Percentiles rank a stretch among this genome's conserved stretches.
phyloP scores from a whole-genome alignment of 2,888 invertebrate genomes.

The Hipparchia sbordonii region DNA sequence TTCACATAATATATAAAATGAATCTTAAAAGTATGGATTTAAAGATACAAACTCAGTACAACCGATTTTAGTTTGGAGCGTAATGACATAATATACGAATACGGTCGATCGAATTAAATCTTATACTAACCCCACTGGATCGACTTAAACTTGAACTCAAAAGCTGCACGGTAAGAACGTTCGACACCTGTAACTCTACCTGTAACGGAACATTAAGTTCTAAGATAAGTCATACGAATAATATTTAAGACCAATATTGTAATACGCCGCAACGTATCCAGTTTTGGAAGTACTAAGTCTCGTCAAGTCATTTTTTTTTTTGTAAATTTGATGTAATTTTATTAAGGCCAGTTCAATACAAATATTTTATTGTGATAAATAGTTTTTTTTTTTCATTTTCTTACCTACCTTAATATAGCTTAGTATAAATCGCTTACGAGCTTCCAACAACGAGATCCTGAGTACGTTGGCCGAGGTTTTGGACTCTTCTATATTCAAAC shows the following conservation, averaged over 20 bases:
- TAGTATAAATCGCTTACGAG: no score
- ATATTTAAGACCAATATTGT: conserved; percentile 18
- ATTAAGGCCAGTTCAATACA: conserved; percentile 71
- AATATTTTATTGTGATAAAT: conserved; percentile 53
- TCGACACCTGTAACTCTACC: not conserved
- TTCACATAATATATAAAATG: no score
- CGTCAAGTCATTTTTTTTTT: conserved; percentile 52
- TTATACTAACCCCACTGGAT: not conserved
- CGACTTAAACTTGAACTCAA: conserved; percentile 31
- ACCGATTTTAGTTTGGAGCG: no score
- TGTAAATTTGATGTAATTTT: conserved; percentile 63
- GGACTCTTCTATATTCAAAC: no score
- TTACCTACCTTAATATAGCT: not conserved
- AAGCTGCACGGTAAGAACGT: conserved; percentile 57
- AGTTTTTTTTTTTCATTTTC: conserved; percentile 18
- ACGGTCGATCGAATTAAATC: no score
- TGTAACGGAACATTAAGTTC: not conserved
- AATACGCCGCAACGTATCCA: conserved; percentile 14
- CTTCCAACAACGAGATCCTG: no score
- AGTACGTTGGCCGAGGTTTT: no score
- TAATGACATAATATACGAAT: no score
- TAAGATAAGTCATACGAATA: no score
- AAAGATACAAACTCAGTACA: no score
- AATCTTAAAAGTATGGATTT: no score
- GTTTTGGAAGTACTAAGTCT: conserved; percentile 45